Conservation (phyloP, 1,140 invertebrate genomes). For the Drosophila cardini region DNA sequence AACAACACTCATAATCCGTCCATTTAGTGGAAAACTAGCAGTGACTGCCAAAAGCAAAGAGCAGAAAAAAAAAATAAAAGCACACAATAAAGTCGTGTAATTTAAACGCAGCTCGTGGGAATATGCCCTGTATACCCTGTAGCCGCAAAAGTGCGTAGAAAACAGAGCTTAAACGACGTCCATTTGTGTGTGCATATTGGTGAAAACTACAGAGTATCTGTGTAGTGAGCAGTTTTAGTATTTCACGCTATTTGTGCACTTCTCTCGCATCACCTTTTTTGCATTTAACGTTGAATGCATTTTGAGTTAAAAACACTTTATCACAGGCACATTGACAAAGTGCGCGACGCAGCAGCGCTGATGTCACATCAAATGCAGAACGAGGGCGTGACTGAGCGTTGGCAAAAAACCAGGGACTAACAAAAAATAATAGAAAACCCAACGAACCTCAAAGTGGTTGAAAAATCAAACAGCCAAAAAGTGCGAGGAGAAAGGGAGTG, state of each 20-base stretch:
- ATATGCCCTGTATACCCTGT: slow-evolving; percentile 45
- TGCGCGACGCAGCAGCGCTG: slow-evolving; percentile 59
- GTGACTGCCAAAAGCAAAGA: slow-evolving; percentile 31
- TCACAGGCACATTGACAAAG: slow-evolving; percentile 78
- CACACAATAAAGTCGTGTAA: slow-evolving; percentile 60
- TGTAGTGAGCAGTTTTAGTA: background rate
- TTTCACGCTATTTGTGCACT: slow-evolving; percentile 20
- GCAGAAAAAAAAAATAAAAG: no score
- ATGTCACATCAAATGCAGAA: slow-evolving; percentile 74
- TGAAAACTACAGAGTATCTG: slow-evolving; percentile 6
- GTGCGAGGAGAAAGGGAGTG: background rate
- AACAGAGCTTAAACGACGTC: no score
- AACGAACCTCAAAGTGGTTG: slow-evolving; percentile 45
- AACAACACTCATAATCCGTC: slow-evolving; percentile 80
- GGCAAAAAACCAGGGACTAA: slow-evolving; percentile 24
- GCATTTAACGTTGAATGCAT: slow-evolving; percentile 79
- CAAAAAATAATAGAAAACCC: slow-evolving; percentile 25
- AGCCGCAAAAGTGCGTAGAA: background rate
- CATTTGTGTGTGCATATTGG: no score
- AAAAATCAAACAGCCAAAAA: slow-evolving; percentile 66
- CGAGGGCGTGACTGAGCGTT: slow-evolving; percentile 14
- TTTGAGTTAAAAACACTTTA: slow-evolving; percentile 82
- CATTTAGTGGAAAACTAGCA: slow-evolving; percentile 70
- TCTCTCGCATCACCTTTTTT: slow-evolving; percentile 59
- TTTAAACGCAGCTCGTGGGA: slow-evolving; percentile 72